Conservation (phyloP, 2,888 invertebrate genomes). For the Lapara coniferarum region DNA sequence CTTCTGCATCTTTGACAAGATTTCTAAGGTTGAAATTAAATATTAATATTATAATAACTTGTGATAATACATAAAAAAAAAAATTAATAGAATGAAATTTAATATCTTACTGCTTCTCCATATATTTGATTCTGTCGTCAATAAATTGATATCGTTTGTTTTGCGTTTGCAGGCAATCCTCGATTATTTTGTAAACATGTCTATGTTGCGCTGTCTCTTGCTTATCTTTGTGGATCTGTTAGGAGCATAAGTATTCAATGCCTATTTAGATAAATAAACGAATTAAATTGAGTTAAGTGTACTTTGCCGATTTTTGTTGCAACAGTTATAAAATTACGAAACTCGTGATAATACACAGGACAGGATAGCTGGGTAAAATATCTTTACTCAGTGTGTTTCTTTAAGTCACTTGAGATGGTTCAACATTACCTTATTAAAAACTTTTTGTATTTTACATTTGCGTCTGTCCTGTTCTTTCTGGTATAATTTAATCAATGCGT, state of each 20-base stretch:
- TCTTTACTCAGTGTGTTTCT: no score
- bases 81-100: not conserved
- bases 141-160: constrained; percentile 50
- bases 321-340: no score
- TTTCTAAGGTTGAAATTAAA: not conserved
- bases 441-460: constrained; percentile 42
- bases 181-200: constrained; percentile 45
- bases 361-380: no score
- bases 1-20: not conserved
- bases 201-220: constrained; percentile 37
- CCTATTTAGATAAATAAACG: no score
- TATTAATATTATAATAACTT: no score
- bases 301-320: no score
- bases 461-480: constrained; percentile 47
- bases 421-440: constrained; percentile 45
- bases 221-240: constrained; percentile 46
- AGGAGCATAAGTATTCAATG: constrained; percentile 8
- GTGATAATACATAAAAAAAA: not conserved
- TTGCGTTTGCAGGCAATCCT: constrained; percentile 45
- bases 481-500: constrained; percentile 33
- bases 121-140: constrained; percentile 44
- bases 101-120: constrained; percentile 43
- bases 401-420: not conserved
- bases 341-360: no score
- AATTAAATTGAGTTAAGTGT: no score